Base-by-base conservation (phyloP, 2,888 invertebrate genomes). In the Lasioglossum figueresi region DNA sequence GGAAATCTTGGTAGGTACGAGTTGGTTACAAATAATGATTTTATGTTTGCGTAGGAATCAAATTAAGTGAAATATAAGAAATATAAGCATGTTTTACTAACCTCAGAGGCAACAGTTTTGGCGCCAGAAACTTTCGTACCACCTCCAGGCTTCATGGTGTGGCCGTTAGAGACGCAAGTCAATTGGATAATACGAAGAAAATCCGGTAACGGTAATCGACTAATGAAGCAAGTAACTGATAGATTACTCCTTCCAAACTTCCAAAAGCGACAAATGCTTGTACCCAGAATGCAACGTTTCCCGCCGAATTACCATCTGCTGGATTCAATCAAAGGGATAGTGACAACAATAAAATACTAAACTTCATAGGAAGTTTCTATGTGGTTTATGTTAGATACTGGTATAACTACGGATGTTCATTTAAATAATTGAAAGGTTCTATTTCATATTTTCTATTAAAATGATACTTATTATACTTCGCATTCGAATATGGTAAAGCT, bases 61-160 rank as follows among this genome's bases (percentile, higher is more conserved):
- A 43, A 70, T 70, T 70, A 12, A 31, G 16, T 16, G 31, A 19
- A 34, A n/a, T 52, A 37, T 8, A 72, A 68, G 76, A 73, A 75
- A 83, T 14, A 73, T 81, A 70, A 31, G 12, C 2, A 66, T 19
- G 27, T 63, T 72, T 70, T 73, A 91, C 92, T 94, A 94, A 94
- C 94, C 94, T 94, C 93, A 79, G 91, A 76, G 86, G 80, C 79
- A 82, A 76, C 88, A 52, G 88, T 92, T 92, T 93, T 92, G 88
- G 90, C 90, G 86, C 91, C 82, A 88, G 93, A 90, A 90, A 92
- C 90, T 90, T 93, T 93, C 34, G 92, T 92, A 52, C 91, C 89
- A 87, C 92, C 91, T 90, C 92, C 94, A 59, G 93, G 91, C 91
- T 91, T 93, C 93, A 93, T 94, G 91, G 71, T 87, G 70, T 63